A percentile compares a stretch with the other conserved stretches of the same genome.
Evolutionary conservation across 2,888 invertebrate genomes (phyloP).

Genomic region (Tuberolachnus salignus): DNA sequence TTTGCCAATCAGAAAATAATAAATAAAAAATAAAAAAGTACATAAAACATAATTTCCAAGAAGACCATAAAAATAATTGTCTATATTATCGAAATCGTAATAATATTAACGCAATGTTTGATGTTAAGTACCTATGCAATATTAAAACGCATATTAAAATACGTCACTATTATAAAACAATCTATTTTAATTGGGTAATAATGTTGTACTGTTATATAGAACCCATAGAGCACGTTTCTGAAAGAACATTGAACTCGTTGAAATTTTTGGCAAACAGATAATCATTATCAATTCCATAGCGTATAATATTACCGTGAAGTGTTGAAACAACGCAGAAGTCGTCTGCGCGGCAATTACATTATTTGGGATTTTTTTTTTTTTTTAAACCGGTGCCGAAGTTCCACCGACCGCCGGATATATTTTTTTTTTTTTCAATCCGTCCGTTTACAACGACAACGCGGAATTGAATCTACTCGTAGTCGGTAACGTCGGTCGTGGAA

Average conservation of each 20-base stretch:
- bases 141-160: conserved; percentile 12
- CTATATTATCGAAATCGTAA: not conserved
- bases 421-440: too few relatives aligned
- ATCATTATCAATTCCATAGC: conserved; percentile 3
- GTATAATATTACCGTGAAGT: conserved; percentile 24
- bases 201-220: not conserved
- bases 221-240: conserved; percentile 25
- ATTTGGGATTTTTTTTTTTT: too few relatives aligned
- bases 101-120: not conserved
- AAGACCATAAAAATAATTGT: conserved; percentile 18
- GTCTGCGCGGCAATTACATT: not conserved
- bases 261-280: conserved; percentile 47
- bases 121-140: conserved; percentile 15
- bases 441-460: too few relatives aligned
- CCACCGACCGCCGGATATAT: too few relatives aligned
- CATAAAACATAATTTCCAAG: not conserved
- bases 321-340: too few relatives aligned
- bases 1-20: not conserved
- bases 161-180: conserved; percentile 27
- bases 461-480: too few relatives aligned
- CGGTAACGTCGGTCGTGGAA: too few relatives aligned
- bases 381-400: too few relatives aligned
- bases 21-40: not conserved
- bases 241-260: conserved; percentile 47
- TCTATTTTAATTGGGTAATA: conserved; percentile 20